Evolutionary conservation across 2,888 invertebrate genomes (phyloP).

Genomic region (Epirrhoe tristata): DNA sequence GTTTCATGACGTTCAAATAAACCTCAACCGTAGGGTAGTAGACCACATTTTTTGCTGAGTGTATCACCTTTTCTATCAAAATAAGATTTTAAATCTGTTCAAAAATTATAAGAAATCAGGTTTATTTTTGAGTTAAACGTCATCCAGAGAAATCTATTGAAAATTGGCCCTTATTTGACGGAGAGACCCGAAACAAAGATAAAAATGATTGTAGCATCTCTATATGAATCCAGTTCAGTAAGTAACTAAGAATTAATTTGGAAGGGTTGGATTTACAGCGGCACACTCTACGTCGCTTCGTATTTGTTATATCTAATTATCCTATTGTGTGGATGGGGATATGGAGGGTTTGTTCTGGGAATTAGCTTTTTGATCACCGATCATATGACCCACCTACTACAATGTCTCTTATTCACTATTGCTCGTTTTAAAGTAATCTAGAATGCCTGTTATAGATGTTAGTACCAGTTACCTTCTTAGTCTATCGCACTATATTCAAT

Average conservation of each 20-base stretch:
- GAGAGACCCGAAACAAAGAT: not conserved
- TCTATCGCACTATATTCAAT: no score
- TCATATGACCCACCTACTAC: not conserved
- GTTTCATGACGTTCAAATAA: no score
- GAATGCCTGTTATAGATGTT: not conserved
- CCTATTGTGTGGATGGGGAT: slow-evolving; percentile 30
- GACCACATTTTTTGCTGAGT: no score
- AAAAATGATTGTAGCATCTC: slow-evolving; percentile 43
- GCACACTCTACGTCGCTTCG: slow-evolving; percentile 51
- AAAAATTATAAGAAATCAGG: no score
- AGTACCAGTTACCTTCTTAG: no score
- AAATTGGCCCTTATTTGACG: no score
- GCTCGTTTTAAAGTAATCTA: not conserved
- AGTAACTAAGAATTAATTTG: slow-evolving; percentile 56
- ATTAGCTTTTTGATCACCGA: slow-evolving; percentile 17
- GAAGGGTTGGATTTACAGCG: slow-evolving; percentile 64
- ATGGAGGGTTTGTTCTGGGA: slow-evolving; percentile 23
- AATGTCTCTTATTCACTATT: not conserved
- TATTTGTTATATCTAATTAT: slow-evolving; percentile 50
- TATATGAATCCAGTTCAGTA: slow-evolving; percentile 43
- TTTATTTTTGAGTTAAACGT: no score
- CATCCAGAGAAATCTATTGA: no score
- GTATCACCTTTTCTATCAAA: no score
- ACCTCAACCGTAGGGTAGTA: no score
- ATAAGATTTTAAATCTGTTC: no score